phyloP scores from a whole-genome alignment of 2,888 invertebrate genomes.

The Cenopis cana region DNA sequence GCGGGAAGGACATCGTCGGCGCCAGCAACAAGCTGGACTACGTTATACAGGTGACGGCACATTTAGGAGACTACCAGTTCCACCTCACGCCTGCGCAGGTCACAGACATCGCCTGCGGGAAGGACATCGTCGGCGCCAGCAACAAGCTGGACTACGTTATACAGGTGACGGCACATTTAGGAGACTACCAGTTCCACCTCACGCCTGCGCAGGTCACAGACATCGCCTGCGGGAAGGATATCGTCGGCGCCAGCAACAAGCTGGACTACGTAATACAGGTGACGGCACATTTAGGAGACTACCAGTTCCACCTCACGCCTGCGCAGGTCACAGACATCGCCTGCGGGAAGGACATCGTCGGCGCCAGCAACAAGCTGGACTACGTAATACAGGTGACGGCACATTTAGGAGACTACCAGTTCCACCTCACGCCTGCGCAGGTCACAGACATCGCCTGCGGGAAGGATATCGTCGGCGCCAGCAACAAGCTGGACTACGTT shows the following conservation, averaged over 20 bases:
- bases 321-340: constrained; percentile 97
- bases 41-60: constrained; percentile 87
- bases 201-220: constrained; percentile 98
- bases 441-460: too few species aligned
- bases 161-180: constrained; percentile 90
- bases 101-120: constrained; percentile 93
- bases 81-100: constrained; percentile 97
- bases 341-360: constrained; percentile 88
- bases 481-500: too few species aligned
- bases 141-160: constrained; percentile 88
- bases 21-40: constrained; percentile 88
- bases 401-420: background rate
- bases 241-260: constrained; percentile 85
- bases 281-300: constrained; percentile 77
- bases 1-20: constrained; percentile 87
- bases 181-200: constrained; percentile 95
- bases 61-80: constrained; percentile 95
- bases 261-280: constrained; percentile 89
- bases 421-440: too few species aligned
- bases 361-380: constrained; percentile 87
- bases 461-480: too few species aligned
- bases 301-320: constrained; percentile 96
- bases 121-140: constrained; percentile 85
- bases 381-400: constrained; percentile 86
- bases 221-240: constrained; percentile 91